Base-by-base conservation (phyloP, 1,140 invertebrate species). In the Globodera rostochiensis region DNA sequence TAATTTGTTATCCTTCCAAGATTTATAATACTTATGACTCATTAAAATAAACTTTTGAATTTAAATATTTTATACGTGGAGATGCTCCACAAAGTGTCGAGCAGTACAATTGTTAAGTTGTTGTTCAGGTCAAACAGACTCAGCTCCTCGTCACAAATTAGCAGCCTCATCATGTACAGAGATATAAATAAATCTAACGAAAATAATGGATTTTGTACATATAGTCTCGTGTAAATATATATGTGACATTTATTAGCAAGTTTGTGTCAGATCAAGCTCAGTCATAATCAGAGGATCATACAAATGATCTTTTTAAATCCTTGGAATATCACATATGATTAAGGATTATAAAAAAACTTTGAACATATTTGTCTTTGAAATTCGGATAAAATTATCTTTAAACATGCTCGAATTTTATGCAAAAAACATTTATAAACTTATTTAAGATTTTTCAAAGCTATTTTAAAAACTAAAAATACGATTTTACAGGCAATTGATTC, bases 101-200 rank as follows among this genome's bases (percentile, higher is more conserved):
- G 73, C 67, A 88, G 85, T 47, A 70, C 60, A 13, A 86, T 11
- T 9, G 86, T 86, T 8, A 66, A 53, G 49, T 66, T 86, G 64
- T 84, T 78, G 49, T 64, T 82, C 53, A 86, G 74, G 74, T 86
- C 82, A 74, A 86, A 86, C 21, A 86, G 85, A 25, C 81, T 80
- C 9, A 86, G 71, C 49, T 88, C 87, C 71, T 77, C 70, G 79
- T 86, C 77, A 76, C 86, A 86, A 45, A 86, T 88, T 81, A 86
- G 86, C 64, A 78, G 70, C 77, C 71, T 77, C 71, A 82, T 79
- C 21, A 36, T 66, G 11, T 25, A 77, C 7, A 15, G 25, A 15
- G 25, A 25, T 25, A 25, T 0, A 13, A 69, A 69, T 45, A 71
- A 71, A 45, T 15, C 36, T 6, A 71, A 71, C 21, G 36, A 71